Conservation (phyloP, 2,113 vertebrate genomes). For the Megaptera novaeangliae region DNA sequence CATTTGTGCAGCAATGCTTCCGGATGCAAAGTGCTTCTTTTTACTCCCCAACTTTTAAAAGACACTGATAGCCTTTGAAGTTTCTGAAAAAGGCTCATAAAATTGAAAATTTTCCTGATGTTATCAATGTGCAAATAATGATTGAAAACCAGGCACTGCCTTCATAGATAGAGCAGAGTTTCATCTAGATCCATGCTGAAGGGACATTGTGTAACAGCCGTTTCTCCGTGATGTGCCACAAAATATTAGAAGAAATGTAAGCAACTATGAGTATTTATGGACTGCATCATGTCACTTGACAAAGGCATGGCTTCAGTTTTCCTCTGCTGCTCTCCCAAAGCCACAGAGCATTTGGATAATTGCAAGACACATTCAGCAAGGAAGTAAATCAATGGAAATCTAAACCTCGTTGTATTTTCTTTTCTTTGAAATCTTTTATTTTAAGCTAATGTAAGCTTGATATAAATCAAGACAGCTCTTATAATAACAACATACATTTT, state of each 20-base stretch:
- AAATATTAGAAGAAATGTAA: background rate
- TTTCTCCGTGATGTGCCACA: background rate
- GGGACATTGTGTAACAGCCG: background rate
- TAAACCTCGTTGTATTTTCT: background rate
- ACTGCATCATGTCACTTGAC: background rate
- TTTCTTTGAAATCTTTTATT: background rate
- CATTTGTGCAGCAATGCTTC: background rate
- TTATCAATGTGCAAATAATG: background rate
- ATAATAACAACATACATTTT: background rate
- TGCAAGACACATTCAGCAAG: background rate
- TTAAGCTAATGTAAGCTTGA: background rate
- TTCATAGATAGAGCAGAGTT: background rate
- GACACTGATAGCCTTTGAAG: background rate
- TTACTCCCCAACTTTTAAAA: background rate
- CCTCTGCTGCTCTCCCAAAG: background rate
- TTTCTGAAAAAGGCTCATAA: background rate
- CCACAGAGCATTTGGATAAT: background rate
- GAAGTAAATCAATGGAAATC: background rate
- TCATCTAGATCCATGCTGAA: background rate
- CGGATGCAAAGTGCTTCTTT: background rate
- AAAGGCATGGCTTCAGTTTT: background rate
- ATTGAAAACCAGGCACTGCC: background rate
- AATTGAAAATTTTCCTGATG: background rate
- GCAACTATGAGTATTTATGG: background rate
- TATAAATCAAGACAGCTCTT: background rate